Percentiles rank a stretch among this genome's conserved stretches.
Evolutionary conservation across 2,888 invertebrate genomes (phyloP).

Genomic region (Barypeithes pellucidus): DNA sequence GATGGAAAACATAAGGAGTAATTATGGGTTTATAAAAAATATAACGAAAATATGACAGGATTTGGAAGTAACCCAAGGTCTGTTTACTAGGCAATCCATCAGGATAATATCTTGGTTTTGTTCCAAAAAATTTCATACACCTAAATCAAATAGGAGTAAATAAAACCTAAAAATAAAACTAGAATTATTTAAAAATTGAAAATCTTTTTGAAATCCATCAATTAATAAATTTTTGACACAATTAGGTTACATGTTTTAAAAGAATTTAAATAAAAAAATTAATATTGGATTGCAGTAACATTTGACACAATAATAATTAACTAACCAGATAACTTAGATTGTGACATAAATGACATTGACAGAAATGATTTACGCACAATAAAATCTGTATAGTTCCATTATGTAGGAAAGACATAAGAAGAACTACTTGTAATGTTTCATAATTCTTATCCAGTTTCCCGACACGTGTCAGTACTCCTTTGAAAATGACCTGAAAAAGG

Average conservation of each 20-base stretch:
- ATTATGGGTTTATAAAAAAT: neutral
- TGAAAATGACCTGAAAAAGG: too few species aligned
- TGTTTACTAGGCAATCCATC: slow-evolving; percentile 1
- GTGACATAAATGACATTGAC: too few species aligned
- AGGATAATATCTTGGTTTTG: slow-evolving; percentile 19
- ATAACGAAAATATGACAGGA: neutral
- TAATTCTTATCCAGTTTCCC: too few species aligned
- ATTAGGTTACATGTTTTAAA: neutral
- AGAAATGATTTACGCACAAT: too few species aligned
- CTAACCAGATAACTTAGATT: too few species aligned
- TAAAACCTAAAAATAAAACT: neutral
- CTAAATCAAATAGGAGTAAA: neutral
- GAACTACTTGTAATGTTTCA: too few species aligned
- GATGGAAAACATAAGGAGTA: neutral
- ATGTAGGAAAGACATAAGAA: too few species aligned
- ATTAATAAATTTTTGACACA: neutral
- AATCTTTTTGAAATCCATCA: neutral
- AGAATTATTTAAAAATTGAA: neutral
- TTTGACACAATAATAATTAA: too few species aligned
- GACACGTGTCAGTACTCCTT: too few species aligned
- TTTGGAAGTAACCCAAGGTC: slow-evolving; percentile 1
- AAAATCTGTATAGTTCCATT: too few species aligned
- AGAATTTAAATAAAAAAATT: too few species aligned
- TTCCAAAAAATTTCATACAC: neutral
- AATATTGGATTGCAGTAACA: too few species aligned